Base-by-base conservation (phyloP, 2,113 vertebrate genomes). In the Mohoua ochrocephala region DNA sequence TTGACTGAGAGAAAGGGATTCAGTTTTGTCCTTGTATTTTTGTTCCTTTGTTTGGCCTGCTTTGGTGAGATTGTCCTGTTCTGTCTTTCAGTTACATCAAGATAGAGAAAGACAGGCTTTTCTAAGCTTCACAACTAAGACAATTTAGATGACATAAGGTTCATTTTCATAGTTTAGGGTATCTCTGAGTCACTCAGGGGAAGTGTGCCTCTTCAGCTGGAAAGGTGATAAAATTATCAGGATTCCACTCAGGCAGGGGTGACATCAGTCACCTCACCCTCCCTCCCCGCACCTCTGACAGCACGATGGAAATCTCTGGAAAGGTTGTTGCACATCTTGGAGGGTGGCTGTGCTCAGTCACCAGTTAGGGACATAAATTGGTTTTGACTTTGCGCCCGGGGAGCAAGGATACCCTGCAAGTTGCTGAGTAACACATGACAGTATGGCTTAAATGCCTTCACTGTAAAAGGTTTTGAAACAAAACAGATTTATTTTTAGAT, bases 381-480 rank as follows among this genome's bases (percentile, higher is more conserved):
- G 0, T 59, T 90, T 47, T 86, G 79, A 90, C 45, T 90, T 91
- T 78, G 68, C 23, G 64, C 10, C 30, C 67, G 39, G 27, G 17
- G 6, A 93, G 31, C 42, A 37, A 86, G 60, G 64, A 80, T 75
- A 54, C 35, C 60, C 61, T 47, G 31, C 57, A 42, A 84, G 39
- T 69, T 26, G 50, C 67, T 76, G 39, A 74, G 42, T 31, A 85
- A 76, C 67, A 54, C n/a, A 39, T 1, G 67, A 53, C 39, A 77
- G 27, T 11, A 24, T 13, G n/a, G 50, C 69, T 87, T 77, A 56
- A 88, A 83, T 35, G 16, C 44, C 79, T 91, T 86, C 82, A 78
- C 85, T 92, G 75, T 49, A 92, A 86, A 91, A 93, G 71, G 75
- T 56, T 96, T 77, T 84, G 82, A 96, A 93, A 83, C 50, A 83